Evolutionary conservation across 2,888 invertebrate genomes (phyloP), one percentile per base, ranked within the genome.

Genomic region (Cerceris ruficornis): DNA sequence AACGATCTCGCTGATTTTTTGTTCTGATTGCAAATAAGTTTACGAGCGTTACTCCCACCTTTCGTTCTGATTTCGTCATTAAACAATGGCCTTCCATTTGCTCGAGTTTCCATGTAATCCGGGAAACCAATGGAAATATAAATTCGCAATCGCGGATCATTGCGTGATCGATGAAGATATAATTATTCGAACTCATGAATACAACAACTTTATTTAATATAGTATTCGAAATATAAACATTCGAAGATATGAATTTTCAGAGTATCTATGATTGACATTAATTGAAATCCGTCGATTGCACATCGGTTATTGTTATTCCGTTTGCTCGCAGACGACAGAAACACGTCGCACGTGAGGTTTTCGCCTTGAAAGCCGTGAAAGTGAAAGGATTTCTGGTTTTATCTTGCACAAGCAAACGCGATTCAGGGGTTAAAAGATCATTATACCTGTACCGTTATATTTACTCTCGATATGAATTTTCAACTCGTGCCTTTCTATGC

Each of bases 321-420:
- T 13, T 28, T 5, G 8, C n/a, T 28, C 13, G 65, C 67, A 52
- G 64, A 67, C 69, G 69, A 64, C 67, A 70, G 69, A 65, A 77
- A 70, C 77, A 74, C 72, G 75, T 68, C 74, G 58, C 67, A 67
- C 71, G 77, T 82, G 75, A 75, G 69, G 83, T 83, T 76, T 81
- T 88, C 71, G 88, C 89, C 89, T 90, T 90, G 88, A 87, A 88
- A 86, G 77, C 74, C 81, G 84, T 75, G 84, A 87, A 89, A 90
- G 90, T 89, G 90, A 90, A 90, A 90, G 89, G 89, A 83, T 82
- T 81, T 68, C 83, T 66, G 71, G 68, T 67, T 68, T 79, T 75
- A 72, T 72, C 72, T 77, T n/a, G 65, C 58, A n/a, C 59, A 62
- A 69, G 66, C 65, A 68, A 72, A 72, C 60, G 71, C 61, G 60